These are phyloP conservation scores for Rhinichthys klamathensis DNA, from an alignment of 2,113 vertebrate genomes.

Conservation along the genomic window DNA sequence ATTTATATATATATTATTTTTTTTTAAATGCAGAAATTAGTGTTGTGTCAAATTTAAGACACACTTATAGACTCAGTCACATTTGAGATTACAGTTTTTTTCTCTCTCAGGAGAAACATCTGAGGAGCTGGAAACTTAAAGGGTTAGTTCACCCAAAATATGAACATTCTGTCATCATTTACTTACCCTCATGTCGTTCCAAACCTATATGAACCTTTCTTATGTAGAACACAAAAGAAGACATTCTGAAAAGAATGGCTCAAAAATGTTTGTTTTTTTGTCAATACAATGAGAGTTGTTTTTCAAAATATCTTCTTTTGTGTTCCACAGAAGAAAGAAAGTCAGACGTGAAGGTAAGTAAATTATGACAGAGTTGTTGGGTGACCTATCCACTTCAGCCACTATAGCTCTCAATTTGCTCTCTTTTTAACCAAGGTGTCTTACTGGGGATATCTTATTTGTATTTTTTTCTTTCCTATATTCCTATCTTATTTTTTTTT, in stretches of 20 bases:
- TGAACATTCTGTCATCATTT: neutral
- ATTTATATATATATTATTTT: neutral
- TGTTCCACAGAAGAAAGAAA: neutral
- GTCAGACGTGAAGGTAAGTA: neutral
- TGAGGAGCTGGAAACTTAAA: neutral
- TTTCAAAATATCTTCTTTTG: neutral
- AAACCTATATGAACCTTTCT: neutral
- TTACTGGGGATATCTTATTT: too few relatives aligned
- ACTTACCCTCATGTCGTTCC: neutral
- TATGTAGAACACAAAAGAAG: neutral
- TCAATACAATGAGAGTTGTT: neutral
- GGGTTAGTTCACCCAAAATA: neutral
- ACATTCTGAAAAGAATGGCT: neutral
- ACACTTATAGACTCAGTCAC: neutral
- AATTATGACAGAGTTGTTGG: too few relatives aligned
- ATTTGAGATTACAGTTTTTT: neutral
- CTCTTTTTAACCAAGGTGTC: too few relatives aligned
- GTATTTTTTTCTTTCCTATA: too few relatives aligned
- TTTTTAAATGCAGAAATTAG: neutral
- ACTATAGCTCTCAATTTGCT: too few relatives aligned
- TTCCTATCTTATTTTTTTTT: neutral
- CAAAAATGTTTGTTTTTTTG: too few relatives aligned
- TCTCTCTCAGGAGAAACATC: neutral
- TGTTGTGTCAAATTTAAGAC: neutral
- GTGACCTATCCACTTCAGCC: too few relatives aligned